phyloP scores from a whole-genome alignment of 2,888 invertebrate genomes.

The Ophion ellenae region DNA sequence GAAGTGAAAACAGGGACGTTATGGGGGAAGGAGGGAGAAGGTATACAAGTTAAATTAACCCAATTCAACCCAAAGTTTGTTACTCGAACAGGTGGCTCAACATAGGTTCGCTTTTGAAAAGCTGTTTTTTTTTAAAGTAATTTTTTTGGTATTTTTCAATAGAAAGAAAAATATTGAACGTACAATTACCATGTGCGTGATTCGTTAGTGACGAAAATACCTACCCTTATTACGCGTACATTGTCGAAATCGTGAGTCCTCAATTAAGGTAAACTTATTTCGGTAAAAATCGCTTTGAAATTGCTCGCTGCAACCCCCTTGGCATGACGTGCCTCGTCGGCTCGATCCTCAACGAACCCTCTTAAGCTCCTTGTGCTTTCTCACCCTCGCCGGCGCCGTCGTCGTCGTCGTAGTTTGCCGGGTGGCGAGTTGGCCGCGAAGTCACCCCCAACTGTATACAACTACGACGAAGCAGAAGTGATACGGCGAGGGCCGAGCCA shows the following conservation, averaged over 20 bases:
- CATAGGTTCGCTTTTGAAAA: not conserved
- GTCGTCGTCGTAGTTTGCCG: conserved; percentile 65
- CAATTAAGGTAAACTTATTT: conserved; percentile 80
- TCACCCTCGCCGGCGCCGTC: conserved; percentile 63
- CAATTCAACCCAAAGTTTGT: no score
- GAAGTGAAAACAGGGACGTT: not conserved
- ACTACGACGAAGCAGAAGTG: conserved; percentile 15
- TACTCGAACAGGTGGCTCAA: no score
- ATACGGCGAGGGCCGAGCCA: conserved; percentile 61
- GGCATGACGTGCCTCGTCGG: conserved; percentile 43
- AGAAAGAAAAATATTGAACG: not conserved
- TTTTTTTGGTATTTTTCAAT: not conserved
- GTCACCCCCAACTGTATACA: conserved; percentile 60
- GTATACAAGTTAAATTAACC: no score
- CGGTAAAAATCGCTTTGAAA: conserved; percentile 78
- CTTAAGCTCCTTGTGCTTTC: conserved; percentile 65
- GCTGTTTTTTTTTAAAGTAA: not conserved
- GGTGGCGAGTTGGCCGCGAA: conserved; percentile 62
- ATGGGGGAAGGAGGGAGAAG: not conserved
- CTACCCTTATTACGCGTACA: conserved; percentile 11
- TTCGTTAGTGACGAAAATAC: conserved; percentile 11
- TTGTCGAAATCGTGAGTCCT: conserved; percentile 68
- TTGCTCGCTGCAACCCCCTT: conserved; percentile 74
- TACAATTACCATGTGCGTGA: conserved; percentile 25
- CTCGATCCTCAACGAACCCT: conserved; percentile 56